These are phyloP conservation scores for Rhodinocichla rosea DNA, from an alignment of 2,113 vertebrate species.

Conservation along the genomic window DNA sequence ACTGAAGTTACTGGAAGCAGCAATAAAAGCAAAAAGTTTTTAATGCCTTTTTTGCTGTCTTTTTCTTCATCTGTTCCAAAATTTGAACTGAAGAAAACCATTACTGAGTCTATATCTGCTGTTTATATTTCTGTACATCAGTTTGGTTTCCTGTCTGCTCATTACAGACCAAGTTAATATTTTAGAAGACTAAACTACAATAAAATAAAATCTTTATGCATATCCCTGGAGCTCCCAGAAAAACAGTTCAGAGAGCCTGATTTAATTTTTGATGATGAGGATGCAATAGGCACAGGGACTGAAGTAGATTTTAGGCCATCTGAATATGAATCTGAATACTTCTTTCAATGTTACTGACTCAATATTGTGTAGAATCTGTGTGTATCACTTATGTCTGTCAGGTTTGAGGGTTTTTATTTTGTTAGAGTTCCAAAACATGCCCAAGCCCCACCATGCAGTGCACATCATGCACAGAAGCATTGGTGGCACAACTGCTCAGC, in stretches of 20 bases:
- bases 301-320: not conserved
- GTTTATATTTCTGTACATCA: not conserved
- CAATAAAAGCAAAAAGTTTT: not conserved
- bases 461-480: accelerated
- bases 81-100: not conserved
- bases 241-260: not conserved
- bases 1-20: not conserved
- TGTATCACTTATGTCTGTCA: not conserved
- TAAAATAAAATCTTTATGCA: not conserved
- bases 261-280: not conserved
- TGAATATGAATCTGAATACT: not conserved
- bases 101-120: not conserved
- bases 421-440: not conserved
- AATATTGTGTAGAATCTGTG: not conserved
- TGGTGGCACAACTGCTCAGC: not conserved
- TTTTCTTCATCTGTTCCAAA: not conserved
- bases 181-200: not conserved
- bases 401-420: not conserved
- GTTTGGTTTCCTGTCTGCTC: not conserved
- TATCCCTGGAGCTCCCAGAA: not conserved
- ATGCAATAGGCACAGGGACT: not conserved
- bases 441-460: not conserved
- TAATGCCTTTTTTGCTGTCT: not conserved
- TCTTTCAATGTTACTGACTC: not conserved
- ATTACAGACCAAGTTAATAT: not conserved